Evolutionary conservation across 1,140 invertebrate species (phyloP).

Genomic region (Trichoplusia ni): DNA sequence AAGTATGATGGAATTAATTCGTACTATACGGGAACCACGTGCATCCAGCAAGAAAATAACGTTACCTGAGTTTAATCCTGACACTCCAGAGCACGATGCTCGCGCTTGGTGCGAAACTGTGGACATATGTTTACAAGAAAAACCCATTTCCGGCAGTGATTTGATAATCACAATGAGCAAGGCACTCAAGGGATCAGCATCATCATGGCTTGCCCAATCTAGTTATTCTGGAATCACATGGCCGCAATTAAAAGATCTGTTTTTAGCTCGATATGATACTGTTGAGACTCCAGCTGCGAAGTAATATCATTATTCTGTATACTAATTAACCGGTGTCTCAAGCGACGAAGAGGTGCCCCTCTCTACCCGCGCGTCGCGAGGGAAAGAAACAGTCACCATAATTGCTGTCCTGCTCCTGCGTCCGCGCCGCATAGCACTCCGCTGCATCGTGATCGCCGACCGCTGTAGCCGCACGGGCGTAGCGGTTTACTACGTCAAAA

Average conservation of each 20-base stretch:
- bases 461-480: too few relatives aligned
- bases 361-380: too few relatives aligned
- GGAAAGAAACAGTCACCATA: too few relatives aligned
- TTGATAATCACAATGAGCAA: slow-evolving; percentile 36
- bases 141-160: too few relatives aligned
- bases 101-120: slow-evolving; percentile 33
- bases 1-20: neutral
- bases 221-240: slow-evolving; percentile 37
- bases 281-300: too few relatives aligned
- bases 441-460: too few relatives aligned
- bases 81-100: slow-evolving; percentile 12
- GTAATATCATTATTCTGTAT: too few relatives aligned
- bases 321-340: too few relatives aligned
- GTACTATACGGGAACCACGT: slow-evolving; percentile 1
- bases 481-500: neutral
- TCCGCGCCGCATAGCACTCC: too few relatives aligned
- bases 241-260: slow-evolving; percentile 40
- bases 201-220: slow-evolving; percentile 45
- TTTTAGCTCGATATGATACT: slow-evolving; percentile 34
- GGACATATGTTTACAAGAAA: slow-evolving; percentile 36
- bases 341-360: too few relatives aligned
- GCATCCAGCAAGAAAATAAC: neutral
- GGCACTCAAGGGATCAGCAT: slow-evolving; percentile 35
- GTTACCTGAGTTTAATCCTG: slow-evolving; percentile 34
- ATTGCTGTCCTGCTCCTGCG: too few relatives aligned